Evolutionary conservation across 2,888 invertebrate genomes (phyloP), one percentile per base, ranked within the genome.

Genomic region (Pandemis cinnamomeana): DNA sequence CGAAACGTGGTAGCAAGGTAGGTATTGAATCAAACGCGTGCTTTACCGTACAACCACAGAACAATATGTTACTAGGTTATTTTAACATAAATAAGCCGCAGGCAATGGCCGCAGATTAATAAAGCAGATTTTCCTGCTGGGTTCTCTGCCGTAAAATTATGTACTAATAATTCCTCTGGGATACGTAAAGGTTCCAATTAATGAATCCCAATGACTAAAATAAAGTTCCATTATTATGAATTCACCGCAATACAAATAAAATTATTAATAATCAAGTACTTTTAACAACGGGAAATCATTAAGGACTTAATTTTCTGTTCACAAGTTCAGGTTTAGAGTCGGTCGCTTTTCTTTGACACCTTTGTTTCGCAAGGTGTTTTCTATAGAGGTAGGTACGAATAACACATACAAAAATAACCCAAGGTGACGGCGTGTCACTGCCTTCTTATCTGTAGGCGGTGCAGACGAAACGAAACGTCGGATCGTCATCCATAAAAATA

Each of bases 371-470:
- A 71, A 71, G 44, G 74, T 62, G 61, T 20, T 61, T 70, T 44
- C n/a, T 58, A 41, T 60, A 64, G 69, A 69, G 64, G 55, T 58
- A 74, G 73, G 70, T 74, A 69, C 60, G 70, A 70, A 74, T 71
- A 61, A 70, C 55, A 69, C 80, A 78, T 80, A 80, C 78, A 81
- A 79, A 84, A 86, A 87, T 87, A 86, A 78, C 77, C 80, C 84
- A 87, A 87, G 84, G 86, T 84, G 81, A 85, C 78, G 69, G 76
- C 81, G 83, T 86, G 85, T 87, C 87, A 86, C 81, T 84, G 86
- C 79, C 85, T 82, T 77, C 81, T 81, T 80, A 82, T 80, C 81
- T 73, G 85, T 85, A 78, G 86, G 83, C 82, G 86, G 82, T 75
- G 71, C 11, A 66, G 48, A 15, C 13, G 74, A 78, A 76, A 78